Conservation (phyloP, 1,140 invertebrate genomes). For the Portunus trituberculatus region DNA sequence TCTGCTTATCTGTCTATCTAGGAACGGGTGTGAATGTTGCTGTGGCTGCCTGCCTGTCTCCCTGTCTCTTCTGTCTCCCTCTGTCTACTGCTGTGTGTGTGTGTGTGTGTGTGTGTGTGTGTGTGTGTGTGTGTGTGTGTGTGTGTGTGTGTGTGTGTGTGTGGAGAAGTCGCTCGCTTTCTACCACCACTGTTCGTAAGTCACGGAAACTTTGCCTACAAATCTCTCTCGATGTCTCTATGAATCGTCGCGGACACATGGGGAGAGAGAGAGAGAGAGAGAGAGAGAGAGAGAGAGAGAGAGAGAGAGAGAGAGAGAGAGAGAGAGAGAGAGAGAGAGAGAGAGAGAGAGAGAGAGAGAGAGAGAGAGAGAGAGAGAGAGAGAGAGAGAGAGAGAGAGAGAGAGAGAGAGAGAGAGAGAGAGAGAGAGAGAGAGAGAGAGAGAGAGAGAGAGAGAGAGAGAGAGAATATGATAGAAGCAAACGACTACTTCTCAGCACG, state of each 20-base stretch:
- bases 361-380: neutral
- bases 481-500: neutral
- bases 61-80: too few relatives aligned
- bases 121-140: neutral
- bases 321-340: slow-evolving; percentile 2
- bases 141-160: neutral
- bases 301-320: slow-evolving; percentile 19
- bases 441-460: neutral
- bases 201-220: neutral
- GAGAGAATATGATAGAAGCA: neutral
- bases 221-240: slow-evolving; percentile 21
- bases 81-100: neutral
- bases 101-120: neutral
- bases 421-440: neutral
- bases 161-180: neutral
- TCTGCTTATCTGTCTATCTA: neutral
- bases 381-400: neutral
- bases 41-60: too few relatives aligned
- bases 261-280: neutral
- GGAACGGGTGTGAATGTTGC: neutral
- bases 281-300: slow-evolving; percentile 25
- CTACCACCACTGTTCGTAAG: neutral
- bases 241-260: neutral
- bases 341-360: neutral
- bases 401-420: neutral